A percentile compares a stretch with the other conserved stretches of the same genome.
These are phyloP conservation scores for Brotula barbata DNA, from an alignment of 2,797 vertebrate species.

Conservation along the genomic window DNA sequence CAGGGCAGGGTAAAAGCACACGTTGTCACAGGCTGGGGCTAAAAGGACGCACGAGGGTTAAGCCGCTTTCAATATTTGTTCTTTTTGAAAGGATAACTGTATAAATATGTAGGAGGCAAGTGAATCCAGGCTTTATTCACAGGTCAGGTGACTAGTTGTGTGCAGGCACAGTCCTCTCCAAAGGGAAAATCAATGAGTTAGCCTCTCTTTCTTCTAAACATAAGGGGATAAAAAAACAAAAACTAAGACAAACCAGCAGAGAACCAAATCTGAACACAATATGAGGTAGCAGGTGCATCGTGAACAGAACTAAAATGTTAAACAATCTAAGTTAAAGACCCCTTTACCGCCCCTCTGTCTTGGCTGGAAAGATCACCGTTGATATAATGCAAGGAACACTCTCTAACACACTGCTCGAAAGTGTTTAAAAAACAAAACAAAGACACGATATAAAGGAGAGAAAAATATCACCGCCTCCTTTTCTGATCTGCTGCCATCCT, in stretches of 20 bases:
- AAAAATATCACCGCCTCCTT: constrained; percentile 23
- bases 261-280: too few relatives aligned
- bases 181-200: constrained; percentile 8
- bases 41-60: constrained; percentile 70
- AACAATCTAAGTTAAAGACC: too few relatives aligned
- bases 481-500: constrained; percentile 43
- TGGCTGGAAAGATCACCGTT: not conserved
- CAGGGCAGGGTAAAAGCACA: constrained; percentile 60
- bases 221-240: not conserved
- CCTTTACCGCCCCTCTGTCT: not conserved
- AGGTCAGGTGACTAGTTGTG: constrained; percentile 44
- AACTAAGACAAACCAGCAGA: too few relatives aligned
- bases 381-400: constrained; percentile 32
- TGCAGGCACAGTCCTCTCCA: not conserved
- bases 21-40: constrained; percentile 52
- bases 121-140: constrained; percentile 58
- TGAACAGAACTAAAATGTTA: too few relatives aligned
- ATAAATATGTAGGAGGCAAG: constrained; percentile 69
- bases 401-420: constrained; percentile 6
- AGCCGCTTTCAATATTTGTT: constrained; percentile 72
- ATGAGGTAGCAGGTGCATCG: too few relatives aligned
- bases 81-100: constrained; percentile 60
- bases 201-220: constrained; percentile 2
- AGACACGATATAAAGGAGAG: constrained; percentile 39
- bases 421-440: constrained; percentile 33